phyloP scores from a whole-genome alignment of 2,797 vertebrate species.

The Falco naumanni region DNA sequence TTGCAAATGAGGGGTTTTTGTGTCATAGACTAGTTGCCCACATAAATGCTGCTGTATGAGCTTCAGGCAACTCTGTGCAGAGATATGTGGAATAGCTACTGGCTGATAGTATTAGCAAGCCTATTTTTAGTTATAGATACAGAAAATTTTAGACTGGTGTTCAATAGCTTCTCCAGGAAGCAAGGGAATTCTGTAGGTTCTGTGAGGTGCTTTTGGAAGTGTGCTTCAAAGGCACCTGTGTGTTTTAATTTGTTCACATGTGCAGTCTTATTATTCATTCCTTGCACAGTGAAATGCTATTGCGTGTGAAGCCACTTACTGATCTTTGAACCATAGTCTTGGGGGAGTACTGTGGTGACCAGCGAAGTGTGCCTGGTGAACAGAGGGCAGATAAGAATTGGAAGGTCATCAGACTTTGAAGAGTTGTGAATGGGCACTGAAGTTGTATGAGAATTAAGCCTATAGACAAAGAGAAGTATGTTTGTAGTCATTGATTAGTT shows the following conservation, averaged over 20 bases:
- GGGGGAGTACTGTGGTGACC: background rate
- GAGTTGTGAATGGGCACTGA: background rate
- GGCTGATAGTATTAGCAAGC: background rate
- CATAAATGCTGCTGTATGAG: background rate
- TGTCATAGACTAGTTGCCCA: background rate
- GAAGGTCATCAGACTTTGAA: background rate
- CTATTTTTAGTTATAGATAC: accelerated
- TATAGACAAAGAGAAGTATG: background rate
- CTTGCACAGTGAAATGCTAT: background rate
- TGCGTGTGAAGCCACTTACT: background rate
- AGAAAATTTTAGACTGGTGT: background rate
- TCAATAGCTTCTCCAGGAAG: background rate
- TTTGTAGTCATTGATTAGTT: background rate
- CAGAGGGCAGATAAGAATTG: background rate
- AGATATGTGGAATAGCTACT: background rate
- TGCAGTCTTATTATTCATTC: background rate
- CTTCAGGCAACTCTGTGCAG: background rate
- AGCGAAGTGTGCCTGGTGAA: background rate
- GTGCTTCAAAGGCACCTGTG: background rate
- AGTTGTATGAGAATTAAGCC: background rate
- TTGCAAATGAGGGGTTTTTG: accelerated
- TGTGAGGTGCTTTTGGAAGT: background rate
- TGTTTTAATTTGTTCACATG: background rate
- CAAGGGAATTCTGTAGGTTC: background rate
- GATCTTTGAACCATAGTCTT: accelerated